Conservation (phyloP, 2,888 invertebrate species). For the Drosophila diplacantha region DNA sequence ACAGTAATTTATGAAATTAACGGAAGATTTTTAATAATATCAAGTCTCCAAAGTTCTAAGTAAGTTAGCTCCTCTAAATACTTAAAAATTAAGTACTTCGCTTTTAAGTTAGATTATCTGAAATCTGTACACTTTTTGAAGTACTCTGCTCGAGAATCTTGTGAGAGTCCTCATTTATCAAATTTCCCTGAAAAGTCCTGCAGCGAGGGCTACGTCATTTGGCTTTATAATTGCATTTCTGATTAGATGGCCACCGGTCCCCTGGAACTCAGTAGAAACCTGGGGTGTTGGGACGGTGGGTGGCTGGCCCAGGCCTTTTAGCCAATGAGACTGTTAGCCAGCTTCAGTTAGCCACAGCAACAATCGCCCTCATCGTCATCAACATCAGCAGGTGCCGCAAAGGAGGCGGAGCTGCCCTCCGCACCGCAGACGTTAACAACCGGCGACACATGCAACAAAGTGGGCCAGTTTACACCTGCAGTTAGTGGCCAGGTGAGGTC, state of each 20-base stretch:
- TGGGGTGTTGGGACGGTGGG: neutral
- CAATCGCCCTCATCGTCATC: conserved; percentile 38
- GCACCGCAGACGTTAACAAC: conserved; percentile 33
- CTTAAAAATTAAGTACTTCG: neutral
- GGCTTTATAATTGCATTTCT: conserved; percentile 62
- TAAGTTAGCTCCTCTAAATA: too few species aligned
- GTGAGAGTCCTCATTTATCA: conserved; percentile 78
- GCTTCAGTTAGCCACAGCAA: conserved; percentile 48
- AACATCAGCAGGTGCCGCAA: conserved; percentile 14
- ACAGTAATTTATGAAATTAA: neutral
- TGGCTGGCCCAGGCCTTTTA: conserved; percentile 8
- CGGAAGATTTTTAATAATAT: too few species aligned
- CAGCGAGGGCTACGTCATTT: conserved; percentile 35
- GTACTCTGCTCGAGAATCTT: conserved; percentile 80
- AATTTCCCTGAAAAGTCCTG: conserved; percentile 82
- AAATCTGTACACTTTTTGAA: accelerated
- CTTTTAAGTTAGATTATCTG: neutral
- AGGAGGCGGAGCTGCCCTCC: conserved; percentile 6
- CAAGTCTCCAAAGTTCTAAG: too few species aligned
- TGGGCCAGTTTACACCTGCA: conserved; percentile 54
- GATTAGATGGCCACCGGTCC: conserved; percentile 49
- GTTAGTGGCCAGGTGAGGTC: conserved; percentile 23
- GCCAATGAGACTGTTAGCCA: conserved; percentile 30
- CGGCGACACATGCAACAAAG: conserved; percentile 54
- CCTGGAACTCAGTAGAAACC: neutral